Percentiles rank a stretch among this genome's conserved stretches.
These are phyloP conservation scores for Myotis vivesi DNA, from an alignment of 2,797 vertebrate genomes.

Conservation along the genomic window DNA sequence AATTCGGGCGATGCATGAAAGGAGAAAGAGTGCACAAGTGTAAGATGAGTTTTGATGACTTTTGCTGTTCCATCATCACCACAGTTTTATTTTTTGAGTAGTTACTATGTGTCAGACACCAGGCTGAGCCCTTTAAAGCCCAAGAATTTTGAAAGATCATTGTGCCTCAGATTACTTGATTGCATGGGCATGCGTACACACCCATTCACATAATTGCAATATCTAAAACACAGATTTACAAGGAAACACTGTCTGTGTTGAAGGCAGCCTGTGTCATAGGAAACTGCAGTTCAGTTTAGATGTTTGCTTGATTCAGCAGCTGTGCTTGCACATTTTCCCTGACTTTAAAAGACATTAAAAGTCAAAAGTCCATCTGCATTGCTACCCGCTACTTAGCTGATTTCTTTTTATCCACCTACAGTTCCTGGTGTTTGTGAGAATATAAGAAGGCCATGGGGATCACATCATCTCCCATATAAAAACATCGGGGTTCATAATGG, in stretches of 20 bases:
- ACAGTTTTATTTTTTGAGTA: neutral
- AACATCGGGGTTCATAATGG: neutral
- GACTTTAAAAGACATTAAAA: neutral
- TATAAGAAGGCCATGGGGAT: neutral
- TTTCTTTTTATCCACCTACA: neutral
- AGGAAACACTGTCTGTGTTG: neutral
- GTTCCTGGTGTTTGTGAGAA: neutral
- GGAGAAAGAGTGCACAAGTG: neutral
- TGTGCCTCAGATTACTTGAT: neutral
- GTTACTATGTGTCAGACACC: neutral
- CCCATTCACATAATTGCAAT: too few relatives aligned
- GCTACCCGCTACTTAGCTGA: neutral
- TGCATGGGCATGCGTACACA: rapidly evolving
- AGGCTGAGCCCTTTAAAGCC: neutral
- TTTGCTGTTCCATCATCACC: neutral
- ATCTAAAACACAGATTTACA: neutral
- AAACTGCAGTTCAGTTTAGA: neutral
- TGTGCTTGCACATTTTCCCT: neutral
- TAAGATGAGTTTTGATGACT: neutral
- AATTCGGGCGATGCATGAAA: neutral
- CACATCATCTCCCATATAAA: neutral
- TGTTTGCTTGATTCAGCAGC: neutral
- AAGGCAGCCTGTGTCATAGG: neutral
- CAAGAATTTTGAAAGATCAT: neutral
- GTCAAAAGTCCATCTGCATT: neutral